Conservation (phyloP, 92 coral and sea anemone species). For the Porites divaricata region DNA sequence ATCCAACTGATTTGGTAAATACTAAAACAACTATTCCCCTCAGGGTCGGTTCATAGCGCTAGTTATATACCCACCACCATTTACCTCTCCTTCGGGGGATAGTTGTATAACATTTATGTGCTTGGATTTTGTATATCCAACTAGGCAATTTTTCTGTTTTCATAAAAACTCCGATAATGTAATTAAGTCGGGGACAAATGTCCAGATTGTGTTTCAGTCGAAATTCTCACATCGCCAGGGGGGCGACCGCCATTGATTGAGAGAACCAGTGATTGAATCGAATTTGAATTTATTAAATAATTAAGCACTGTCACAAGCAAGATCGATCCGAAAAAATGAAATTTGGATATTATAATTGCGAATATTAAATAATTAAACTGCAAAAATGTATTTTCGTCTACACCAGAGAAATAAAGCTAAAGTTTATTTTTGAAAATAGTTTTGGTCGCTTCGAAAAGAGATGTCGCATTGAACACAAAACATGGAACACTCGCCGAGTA, state of each 20-base stretch:
- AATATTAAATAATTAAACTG: conserved; percentile 35
- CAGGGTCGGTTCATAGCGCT: no score
- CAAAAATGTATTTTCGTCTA: background rate
- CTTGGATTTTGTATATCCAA: background rate
- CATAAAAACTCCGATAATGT: background rate
- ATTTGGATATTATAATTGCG: conserved; percentile 24
- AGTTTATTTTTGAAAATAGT: background rate
- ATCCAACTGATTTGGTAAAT: no score
- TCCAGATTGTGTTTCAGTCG: background rate
- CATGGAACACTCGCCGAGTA: background rate
- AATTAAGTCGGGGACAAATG: background rate
- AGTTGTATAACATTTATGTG: no score
- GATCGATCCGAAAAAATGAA: background rate
- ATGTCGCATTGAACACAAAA: background rate
- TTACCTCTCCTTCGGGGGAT: no score
- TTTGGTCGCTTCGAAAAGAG: background rate
- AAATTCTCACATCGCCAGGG: conserved; percentile 25
- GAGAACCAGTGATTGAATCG: background rate
- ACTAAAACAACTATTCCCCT: no score
- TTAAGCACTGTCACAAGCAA: conserved; percentile 35
- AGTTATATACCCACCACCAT: no score
- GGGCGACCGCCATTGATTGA: background rate
- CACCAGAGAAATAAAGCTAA: background rate
- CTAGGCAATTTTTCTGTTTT: background rate
- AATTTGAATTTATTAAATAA: conserved; percentile 46